Percentiles rank a stretch among this genome's conserved stretches.
Conservation (phyloP, 2,113 vertebrate species). For the Oriolus oriolus region DNA sequence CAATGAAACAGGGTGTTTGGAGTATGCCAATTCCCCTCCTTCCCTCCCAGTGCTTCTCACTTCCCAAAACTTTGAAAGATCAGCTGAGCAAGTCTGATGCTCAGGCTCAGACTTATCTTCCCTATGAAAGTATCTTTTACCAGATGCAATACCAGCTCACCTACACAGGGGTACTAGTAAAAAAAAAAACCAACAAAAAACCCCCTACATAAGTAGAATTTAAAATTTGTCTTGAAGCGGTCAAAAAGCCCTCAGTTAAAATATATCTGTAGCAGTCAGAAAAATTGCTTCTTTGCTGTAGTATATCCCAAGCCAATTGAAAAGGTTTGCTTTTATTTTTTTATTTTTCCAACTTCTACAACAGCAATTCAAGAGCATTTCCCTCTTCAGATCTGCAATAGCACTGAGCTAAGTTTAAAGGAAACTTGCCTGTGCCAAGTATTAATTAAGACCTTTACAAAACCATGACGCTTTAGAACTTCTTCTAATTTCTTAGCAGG, state of each 20-base stretch:
- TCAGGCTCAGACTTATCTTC: not conserved
- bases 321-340: not conserved
- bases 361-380: not conserved
- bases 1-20: not conserved
- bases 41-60: not conserved
- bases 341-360: not conserved
- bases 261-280: not conserved
- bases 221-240: not conserved
- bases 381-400: not conserved
- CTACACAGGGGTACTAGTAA: not conserved
- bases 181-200: not conserved
- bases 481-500: not conserved
- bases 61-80: not conserved
- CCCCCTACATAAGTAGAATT: not conserved
- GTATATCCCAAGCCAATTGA: not conserved
- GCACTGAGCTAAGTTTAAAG: not conserved
- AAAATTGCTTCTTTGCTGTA: not conserved
- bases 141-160: not conserved
- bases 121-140: not conserved
- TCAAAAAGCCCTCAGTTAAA: not conserved
- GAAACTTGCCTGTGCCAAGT: not conserved
- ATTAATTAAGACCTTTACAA: not conserved
- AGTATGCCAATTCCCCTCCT: not conserved
- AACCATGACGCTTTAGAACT: not conserved
- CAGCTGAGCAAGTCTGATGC: not conserved